Base-by-base conservation (phyloP, 2,888 invertebrate species). In the Coelinius sp. region DNA sequence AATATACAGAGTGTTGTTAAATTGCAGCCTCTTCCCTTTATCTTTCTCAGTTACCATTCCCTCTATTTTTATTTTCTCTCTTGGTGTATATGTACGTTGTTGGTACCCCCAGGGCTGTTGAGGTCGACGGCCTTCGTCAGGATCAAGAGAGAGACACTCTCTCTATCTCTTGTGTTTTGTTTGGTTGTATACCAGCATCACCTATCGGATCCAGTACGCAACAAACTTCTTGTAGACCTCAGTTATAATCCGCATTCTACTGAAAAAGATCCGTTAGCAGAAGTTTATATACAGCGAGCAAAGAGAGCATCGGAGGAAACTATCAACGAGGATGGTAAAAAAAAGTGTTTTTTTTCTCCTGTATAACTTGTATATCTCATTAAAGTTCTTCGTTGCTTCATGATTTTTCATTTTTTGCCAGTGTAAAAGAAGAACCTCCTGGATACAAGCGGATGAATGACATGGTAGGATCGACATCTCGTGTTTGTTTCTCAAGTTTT, bases 181-280 rank as follows among this genome's bases (percentile, higher is more conserved):
- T 49, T 52, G 22, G 52, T 76, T 79, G 81, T 80, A 81, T 7
- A 80, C 79, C 85, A 86, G 85, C 86, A 84, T 85, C 85, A 85
- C 83, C 86, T 86, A 86, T 82, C 83, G 85, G 85, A 77, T 52
- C 52, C 81, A 78, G 41, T 65, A 68, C 72, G 78, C 78, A 77
- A 79, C 81, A 83, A 83, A 82, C 81, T 31, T 65, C 53, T 70
- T 56, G 31, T n/a, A 24, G 25, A 20, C 46, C 69, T 62, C 68
- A 69, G 70, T 68, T 71, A 77, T 80, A 82, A 80, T 82, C 81
- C 81, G 81, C 82, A 84, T 85, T 84, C 84, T 81, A 79, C 77
- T 76, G 75, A 75, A 75, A 70, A 75, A 79, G 79, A 82, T 79
- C 83, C 82, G 82, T 84, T 84, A 83, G 75, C 77, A 72, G 70